phyloP scores from a whole-genome alignment of 2,888 invertebrate species.

The Muscina levida region DNA sequence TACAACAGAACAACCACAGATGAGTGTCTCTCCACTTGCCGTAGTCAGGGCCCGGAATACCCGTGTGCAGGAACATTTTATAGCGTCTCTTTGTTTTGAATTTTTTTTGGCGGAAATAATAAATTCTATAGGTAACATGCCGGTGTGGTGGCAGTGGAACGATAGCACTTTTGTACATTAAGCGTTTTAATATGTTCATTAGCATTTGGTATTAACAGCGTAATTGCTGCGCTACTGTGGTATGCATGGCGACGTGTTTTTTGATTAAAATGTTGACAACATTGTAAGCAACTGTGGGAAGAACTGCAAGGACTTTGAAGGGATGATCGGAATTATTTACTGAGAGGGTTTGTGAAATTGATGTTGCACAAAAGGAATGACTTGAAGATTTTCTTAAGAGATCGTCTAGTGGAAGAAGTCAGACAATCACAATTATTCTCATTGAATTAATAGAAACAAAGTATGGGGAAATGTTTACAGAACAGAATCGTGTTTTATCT shows the following conservation, averaged over 20 bases:
- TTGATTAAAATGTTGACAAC: slow-evolving; percentile 53
- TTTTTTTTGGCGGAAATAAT: slow-evolving; percentile 60
- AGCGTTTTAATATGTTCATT: slow-evolving; percentile 22
- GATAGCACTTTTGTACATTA: slow-evolving; percentile 2
- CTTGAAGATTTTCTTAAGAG: too few species aligned
- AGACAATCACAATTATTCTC: too few species aligned
- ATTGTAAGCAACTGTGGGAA: slow-evolving; percentile 1
- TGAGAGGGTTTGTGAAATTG: too few species aligned
- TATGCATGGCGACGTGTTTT: slow-evolving; percentile 44
- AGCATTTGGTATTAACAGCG: slow-evolving; percentile 39
- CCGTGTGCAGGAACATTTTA: not conserved
- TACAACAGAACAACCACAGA: slow-evolving; percentile 11
- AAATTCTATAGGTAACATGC: slow-evolving; percentile 53
- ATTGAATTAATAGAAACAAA: too few species aligned
- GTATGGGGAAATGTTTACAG: too few species aligned
- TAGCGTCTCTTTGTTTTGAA: slow-evolving; percentile 11
- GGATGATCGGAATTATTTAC: too few species aligned
- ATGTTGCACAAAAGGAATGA: too few species aligned
- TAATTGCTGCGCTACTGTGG: slow-evolving; percentile 30
- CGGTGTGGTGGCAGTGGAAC: slow-evolving; percentile 24
- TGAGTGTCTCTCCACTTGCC: slow-evolving; percentile 6
- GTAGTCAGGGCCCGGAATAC: too few species aligned
- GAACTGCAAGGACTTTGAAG: too few species aligned
- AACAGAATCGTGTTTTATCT: too few species aligned
- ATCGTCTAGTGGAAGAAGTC: too few species aligned